Conservation (phyloP, 1,140 invertebrate species). For the Drosophila lini region DNA sequence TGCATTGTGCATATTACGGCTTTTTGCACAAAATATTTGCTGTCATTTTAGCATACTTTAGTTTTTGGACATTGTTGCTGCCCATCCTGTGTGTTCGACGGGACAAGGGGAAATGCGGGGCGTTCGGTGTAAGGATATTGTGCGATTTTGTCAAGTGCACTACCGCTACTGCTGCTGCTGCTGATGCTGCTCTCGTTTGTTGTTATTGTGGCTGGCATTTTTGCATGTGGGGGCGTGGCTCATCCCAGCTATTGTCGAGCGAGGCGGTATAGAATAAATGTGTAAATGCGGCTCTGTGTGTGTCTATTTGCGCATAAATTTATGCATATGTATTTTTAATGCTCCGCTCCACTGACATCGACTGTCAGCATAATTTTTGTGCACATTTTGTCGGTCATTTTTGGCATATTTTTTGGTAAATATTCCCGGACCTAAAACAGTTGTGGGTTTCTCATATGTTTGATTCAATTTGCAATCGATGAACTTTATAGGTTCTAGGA, state of each 20-base stretch:
- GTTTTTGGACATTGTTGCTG: conserved; percentile 52
- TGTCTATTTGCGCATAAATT: conserved; percentile 74
- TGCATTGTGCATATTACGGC: conserved; percentile 61
- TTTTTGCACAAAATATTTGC: conserved; percentile 71
- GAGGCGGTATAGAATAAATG: conserved; percentile 33
- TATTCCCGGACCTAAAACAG: neutral
- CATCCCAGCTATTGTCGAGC: conserved; percentile 11
- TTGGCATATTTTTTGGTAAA: conserved; percentile 29
- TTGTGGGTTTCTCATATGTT: conserved; percentile 1
- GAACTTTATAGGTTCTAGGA: neutral
- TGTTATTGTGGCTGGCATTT: conserved; percentile 34
- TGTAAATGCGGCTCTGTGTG: conserved; percentile 27
- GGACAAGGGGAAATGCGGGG: conserved; percentile 4
- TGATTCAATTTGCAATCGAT: conserved; percentile 10
- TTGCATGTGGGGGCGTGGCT: conserved; percentile 25
- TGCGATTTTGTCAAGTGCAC: conserved; percentile 79
- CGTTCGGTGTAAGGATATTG: conserved; percentile 19
- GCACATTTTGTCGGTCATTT: conserved; percentile 46
- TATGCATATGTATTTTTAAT: conserved; percentile 80
- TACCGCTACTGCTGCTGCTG: conserved; percentile 32
- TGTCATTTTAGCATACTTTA: conserved; percentile 64
- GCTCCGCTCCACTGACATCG: conserved; percentile 75
- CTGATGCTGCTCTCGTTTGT: conserved; percentile 1
- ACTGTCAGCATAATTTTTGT: conserved; percentile 79
- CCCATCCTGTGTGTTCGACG: conserved; percentile 30